These are phyloP conservation scores for Ooceraea biroi DNA, from an alignment of 1,140 invertebrate genomes.

Conservation along the genomic window DNA sequence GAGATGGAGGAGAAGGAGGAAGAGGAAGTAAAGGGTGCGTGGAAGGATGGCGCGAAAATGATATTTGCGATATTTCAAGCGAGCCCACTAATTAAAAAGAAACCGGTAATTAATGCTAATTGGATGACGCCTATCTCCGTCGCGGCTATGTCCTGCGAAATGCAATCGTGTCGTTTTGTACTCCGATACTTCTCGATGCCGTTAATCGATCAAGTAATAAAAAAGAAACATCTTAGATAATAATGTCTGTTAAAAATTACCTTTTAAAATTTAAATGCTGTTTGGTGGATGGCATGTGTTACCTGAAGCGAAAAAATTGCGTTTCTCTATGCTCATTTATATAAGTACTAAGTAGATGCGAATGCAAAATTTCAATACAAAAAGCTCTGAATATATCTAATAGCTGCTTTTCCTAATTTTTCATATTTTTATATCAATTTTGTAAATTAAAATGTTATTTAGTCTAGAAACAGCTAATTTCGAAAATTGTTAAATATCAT, in stretches of 20 bases:
- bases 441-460: not conserved
- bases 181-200: slow-evolving; percentile 7
- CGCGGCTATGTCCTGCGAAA: slow-evolving; percentile 22
- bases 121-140: slow-evolving; percentile 17
- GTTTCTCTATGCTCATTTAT: too few species aligned
- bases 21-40: not conserved
- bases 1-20: not conserved
- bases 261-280: too few species aligned
- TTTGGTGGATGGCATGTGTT: too few species aligned
- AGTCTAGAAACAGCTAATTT: not conserved
- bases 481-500: not conserved
- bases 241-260: too few species aligned
- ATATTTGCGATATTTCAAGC: slow-evolving; percentile 48
- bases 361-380: too few species aligned
- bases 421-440: not conserved
- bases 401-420: not conserved
- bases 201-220: slow-evolving; percentile 23
- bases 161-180: not conserved
- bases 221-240: too few species aligned
- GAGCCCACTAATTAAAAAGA: slow-evolving; percentile 58
- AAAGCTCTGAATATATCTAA: not conserved
- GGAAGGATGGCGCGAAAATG: slow-evolving; percentile 5
- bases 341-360: too few species aligned
- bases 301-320: too few species aligned
- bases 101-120: slow-evolving; percentile 51